A percentile compares a stretch with the other conserved stretches of the same genome.
Evolutionary conservation across 92 coral and sea anemone species (phyloP).

Genomic region (Bergia puertoricense): DNA sequence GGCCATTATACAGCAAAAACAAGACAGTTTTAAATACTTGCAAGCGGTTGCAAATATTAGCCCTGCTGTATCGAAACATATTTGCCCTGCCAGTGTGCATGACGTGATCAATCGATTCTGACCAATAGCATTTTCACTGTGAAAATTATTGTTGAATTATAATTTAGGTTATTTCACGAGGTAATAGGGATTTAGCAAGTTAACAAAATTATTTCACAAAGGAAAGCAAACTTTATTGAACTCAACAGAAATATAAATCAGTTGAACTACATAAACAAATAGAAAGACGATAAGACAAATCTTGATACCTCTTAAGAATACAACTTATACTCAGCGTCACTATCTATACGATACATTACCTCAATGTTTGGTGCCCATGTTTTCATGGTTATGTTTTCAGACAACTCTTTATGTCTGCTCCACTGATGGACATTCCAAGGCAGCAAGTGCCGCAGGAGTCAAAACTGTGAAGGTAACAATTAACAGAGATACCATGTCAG

Average conservation of each 20-base stretch:
- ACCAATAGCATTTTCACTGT: too few species aligned
- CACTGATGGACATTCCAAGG: constrained; percentile 64
- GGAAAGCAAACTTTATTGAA: too few species aligned
- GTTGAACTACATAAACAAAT: background rate
- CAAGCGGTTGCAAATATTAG: too few species aligned
- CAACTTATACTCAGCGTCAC: too few species aligned
- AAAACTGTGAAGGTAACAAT: constrained; percentile 62
- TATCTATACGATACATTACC: background rate
- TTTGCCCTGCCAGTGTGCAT: too few species aligned
- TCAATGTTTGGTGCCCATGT: background rate
- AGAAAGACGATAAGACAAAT: background rate
- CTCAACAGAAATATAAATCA: background rate
- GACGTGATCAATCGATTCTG: too few species aligned
- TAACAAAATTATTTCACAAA: too few species aligned
- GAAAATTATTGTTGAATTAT: too few species aligned
- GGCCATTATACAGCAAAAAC: too few species aligned
- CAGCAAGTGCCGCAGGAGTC: constrained; percentile 66
- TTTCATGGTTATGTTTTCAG: constrained; percentile 24
- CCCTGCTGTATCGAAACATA: too few species aligned
- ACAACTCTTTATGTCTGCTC: constrained; percentile 56
- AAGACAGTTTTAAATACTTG: too few species aligned
- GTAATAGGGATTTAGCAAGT: too few species aligned
- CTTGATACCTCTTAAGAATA: background rate
- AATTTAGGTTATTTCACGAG: background rate
- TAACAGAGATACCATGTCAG: background rate